Base-by-base conservation (phyloP, 2,888 invertebrate genomes). In the Asteroscopus sphinx region DNA sequence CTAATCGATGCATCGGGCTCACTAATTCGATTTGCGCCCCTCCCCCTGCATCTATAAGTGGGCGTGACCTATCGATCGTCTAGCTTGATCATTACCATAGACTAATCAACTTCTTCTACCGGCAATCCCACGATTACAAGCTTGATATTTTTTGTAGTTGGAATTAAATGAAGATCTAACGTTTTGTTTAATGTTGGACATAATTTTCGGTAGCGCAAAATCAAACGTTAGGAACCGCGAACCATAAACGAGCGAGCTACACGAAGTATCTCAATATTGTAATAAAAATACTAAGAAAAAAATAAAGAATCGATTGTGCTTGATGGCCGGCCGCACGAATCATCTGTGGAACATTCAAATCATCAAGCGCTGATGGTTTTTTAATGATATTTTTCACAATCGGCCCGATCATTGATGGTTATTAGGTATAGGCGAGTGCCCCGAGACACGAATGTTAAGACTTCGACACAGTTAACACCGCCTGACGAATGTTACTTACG, bases 331-430 rank as follows among this genome's bases (percentile, higher is more conserved):
- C 85, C 85, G 75, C 88, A 89, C 88, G 89, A 88, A 87, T 86
- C 86, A 86, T 84, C 85, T 81, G 85, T 85, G 85, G 87, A 83
- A 85, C 90, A 89, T 87, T 88, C 89, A 89, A 93, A 93, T 92
- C 93, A 92, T 92, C 92, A 89, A 86, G 83, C 89, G 82, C 91
- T 94, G 94, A 94, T 94, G 94, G 92, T 92, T 93, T 94, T 94
- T 94, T 94, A 94, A 94, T 94, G 94, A 94, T 94, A 94, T 94
- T 94, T 94, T 94, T 94, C 93, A 93, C 94, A 93, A 94, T 93
- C 92, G 92, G 87, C 68, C 83, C 89, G 92, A 93, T 93, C 92
- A 92, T 92, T 91, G 92, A 90, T 88, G 92, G 93, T 90, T 94
- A 92, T 93, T 94, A 92, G 92, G 89, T 91, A 89, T 90, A 91